Percentiles rank a stretch among this genome's conserved stretches.
Evolutionary conservation across 2,888 invertebrate species (phyloP).

Genomic region (Athalia circularis): DNA sequence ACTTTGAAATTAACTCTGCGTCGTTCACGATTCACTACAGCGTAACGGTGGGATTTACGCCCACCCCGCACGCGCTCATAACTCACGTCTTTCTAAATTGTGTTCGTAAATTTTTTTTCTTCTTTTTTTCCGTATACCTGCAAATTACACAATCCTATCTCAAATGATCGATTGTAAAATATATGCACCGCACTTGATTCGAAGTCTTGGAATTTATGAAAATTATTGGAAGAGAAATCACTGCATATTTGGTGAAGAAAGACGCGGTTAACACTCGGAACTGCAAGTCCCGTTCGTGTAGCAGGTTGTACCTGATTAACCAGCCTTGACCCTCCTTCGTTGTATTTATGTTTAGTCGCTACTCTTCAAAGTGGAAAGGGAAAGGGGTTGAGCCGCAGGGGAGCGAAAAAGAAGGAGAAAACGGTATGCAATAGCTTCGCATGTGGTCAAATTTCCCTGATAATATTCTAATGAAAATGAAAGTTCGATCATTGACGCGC

Average conservation of each 20-base stretch:
- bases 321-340: constrained; percentile 10
- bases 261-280: not conserved
- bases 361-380: constrained; percentile 20
- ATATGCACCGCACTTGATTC: too few species aligned
- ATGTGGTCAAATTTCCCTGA: not conserved
- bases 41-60: not conserved
- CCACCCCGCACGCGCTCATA: not conserved
- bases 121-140: too few species aligned
- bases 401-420: not conserved
- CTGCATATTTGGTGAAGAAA: not conserved
- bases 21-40: constrained; percentile 3
- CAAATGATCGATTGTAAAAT: too few species aligned
- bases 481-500: not conserved
- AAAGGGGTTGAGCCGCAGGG: constrained; percentile 23
- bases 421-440: not conserved
- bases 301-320: constrained; percentile 34
- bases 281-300: constrained; percentile 25
- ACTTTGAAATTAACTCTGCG: constrained; percentile 25
- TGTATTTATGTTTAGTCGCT: constrained; percentile 26
- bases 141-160: too few species aligned
- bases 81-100: not conserved
- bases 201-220: too few species aligned
- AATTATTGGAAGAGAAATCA: too few species aligned
- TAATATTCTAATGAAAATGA: not conserved
- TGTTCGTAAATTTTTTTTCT: too few species aligned